phyloP scores from a whole-genome alignment of 1,140 invertebrate genomes.

The Scaptomyza montana region DNA sequence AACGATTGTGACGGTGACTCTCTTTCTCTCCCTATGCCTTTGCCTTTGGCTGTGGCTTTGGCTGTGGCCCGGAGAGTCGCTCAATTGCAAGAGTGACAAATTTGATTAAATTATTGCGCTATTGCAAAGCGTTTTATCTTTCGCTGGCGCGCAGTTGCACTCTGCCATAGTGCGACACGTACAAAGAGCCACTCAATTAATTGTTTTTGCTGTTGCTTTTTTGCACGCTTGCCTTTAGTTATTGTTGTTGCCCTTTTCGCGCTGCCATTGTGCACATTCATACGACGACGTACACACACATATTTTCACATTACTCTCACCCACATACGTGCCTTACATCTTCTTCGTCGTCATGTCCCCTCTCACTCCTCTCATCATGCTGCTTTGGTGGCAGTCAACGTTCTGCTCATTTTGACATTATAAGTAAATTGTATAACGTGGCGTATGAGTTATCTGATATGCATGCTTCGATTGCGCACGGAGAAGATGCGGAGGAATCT shows the following conservation, averaged over 20 bases:
- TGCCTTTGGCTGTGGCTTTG: constrained; percentile 6
- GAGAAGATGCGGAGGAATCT: too few species aligned
- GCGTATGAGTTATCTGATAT: constrained; percentile 81
- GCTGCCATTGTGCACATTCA: constrained; percentile 20
- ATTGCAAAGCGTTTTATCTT: constrained; percentile 82
- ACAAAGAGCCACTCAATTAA: constrained; percentile 73
- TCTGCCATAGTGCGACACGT: constrained; percentile 47
- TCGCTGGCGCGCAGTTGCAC: constrained; percentile 57
- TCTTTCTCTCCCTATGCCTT: not conserved
- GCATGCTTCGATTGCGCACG: constrained; percentile 71
- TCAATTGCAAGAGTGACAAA: constrained; percentile 81
- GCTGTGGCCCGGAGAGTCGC: constrained; percentile 44
- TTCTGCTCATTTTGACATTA: constrained; percentile 71
- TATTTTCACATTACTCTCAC: constrained; percentile 33
- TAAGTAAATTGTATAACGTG: constrained; percentile 81
- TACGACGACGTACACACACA: constrained; percentile 17
- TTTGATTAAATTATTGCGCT: constrained; percentile 81
- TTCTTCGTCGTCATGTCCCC: constrained; percentile 61
- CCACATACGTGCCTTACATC: constrained; percentile 49
- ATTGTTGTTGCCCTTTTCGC: constrained; percentile 41
- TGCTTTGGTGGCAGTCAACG: constrained; percentile 49
- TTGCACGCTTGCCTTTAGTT: constrained; percentile 40
- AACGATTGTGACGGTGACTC: constrained; percentile 3
- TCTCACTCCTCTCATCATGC: not conserved
- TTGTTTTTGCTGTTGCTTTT: constrained; percentile 65